Percentiles rank a stretch among this genome's conserved stretches.
phyloP scores from a whole-genome alignment of 2,113 vertebrate genomes.

The Psilopsiagon aymara region DNA sequence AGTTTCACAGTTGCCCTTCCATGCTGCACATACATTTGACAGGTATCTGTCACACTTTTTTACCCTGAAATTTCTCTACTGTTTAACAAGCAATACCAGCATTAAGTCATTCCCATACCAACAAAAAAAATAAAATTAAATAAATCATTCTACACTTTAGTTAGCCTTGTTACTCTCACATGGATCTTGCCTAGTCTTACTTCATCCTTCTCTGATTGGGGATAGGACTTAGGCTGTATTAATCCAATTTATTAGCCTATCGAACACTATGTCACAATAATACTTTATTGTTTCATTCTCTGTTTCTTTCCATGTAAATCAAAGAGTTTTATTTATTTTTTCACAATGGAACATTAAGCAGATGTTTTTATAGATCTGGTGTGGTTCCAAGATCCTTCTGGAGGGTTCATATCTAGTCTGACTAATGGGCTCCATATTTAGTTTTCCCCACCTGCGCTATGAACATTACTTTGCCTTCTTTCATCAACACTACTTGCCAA shows the following conservation, averaged over 20 bases:
- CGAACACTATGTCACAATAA: background rate
- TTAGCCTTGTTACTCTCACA: background rate
- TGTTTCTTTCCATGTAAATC: background rate
- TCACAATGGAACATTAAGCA: background rate
- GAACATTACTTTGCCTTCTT: background rate
- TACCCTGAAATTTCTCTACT: background rate
- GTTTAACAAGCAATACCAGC: background rate
- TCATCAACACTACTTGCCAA: background rate
- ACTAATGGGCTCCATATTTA: background rate
- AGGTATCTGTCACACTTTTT: background rate
- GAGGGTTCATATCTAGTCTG: background rate
- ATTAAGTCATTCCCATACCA: background rate
- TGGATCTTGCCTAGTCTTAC: background rate
- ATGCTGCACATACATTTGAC: background rate
- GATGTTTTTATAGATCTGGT: background rate
- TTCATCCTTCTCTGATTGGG: background rate
- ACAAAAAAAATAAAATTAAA: background rate
- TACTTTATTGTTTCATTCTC: background rate
- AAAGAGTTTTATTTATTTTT: background rate
- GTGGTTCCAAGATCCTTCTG: background rate
- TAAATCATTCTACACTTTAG: background rate
- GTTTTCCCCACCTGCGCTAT: background rate
- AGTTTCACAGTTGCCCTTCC: background rate
- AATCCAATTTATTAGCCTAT: background rate
- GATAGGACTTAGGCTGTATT: rapidly evolving